phyloP scores from a whole-genome alignment of 2,888 invertebrate genomes.

The Morpho helenor region DNA sequence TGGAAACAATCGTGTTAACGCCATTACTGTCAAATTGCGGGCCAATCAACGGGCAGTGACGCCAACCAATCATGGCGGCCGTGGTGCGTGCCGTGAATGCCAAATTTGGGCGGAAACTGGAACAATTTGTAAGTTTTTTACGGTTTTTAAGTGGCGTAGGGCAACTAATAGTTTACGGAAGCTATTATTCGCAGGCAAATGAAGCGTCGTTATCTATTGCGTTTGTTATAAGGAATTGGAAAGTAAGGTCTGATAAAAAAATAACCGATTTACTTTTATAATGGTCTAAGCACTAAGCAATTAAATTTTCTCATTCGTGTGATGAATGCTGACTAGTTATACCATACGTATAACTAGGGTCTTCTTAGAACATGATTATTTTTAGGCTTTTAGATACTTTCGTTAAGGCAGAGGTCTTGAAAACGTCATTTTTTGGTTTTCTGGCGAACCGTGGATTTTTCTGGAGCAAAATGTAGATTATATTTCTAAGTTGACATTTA shows the following conservation, averaged over 20 bases:
- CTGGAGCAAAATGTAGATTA: too few relatives aligned
- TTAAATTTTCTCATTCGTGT: too few relatives aligned
- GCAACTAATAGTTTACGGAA: constrained; percentile 18
- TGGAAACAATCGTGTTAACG: constrained; percentile 55
- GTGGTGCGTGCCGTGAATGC: constrained; percentile 65
- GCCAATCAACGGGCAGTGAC: constrained; percentile 64
- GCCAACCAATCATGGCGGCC: constrained; percentile 58
- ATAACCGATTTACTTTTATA: neutral
- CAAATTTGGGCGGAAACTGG: constrained; percentile 67
- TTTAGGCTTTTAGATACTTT: too few relatives aligned
- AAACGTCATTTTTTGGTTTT: too few relatives aligned
- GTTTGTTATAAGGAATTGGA: neutral
- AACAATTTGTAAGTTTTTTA: constrained; percentile 67
- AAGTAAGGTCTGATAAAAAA: neutral
- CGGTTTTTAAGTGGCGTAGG: constrained; percentile 30
- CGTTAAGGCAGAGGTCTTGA: too few relatives aligned
- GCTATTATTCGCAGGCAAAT: constrained; percentile 22
- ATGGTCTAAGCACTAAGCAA: too few relatives aligned
- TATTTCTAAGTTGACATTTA: too few relatives aligned
- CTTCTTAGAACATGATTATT: too few relatives aligned
- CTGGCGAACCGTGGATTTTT: too few relatives aligned
- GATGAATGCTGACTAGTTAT: too few relatives aligned
- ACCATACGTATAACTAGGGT: too few relatives aligned
- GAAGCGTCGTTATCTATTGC: constrained; percentile 9
- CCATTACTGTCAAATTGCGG: constrained; percentile 76